Evolutionary conservation across 2,113 vertebrate genomes (phyloP), one percentile per base, ranked within the genome.

Genomic region (Elanoides forficatus): DNA sequence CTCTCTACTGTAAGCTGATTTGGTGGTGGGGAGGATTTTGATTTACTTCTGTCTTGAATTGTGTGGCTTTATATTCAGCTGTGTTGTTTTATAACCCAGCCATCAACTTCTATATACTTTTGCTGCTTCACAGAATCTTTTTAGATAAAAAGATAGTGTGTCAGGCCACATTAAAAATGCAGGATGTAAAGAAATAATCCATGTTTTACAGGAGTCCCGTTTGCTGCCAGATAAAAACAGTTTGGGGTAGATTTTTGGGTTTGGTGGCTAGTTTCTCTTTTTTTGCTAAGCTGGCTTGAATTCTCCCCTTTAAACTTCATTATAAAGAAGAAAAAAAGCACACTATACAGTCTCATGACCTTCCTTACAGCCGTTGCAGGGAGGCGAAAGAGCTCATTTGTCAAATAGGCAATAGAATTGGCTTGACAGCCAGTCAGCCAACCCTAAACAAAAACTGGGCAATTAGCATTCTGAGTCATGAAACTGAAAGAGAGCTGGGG

Each of bases 391-490:
- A 94, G 87, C 89, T 96, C 90, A 79, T 96, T 96, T 91, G 89
- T 95, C 94, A 97, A 92, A 52, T 52, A 60, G 53, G 87, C 80
- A 86, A 71, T 93, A 95, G 89, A 97, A 94, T 92, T 83, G 81
- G 65, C 92, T 72, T 96, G 95, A 96, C 95, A 97, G 89, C 81
- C 56, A 84, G 84, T 91, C 84, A 91, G 79, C n/a, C 70, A 91
- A 63, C 55, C 72, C 76, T 70, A 50, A 93, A 96, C 86, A 95
- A 93, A 94, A 95, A 53, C 81, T 60, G 63, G 58, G 93, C 81
- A 92, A 95, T 97, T 97, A 96, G 85, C 94, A 96, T 95, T 94
- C 94, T 71, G 92, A 93, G 92, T 80, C 76, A 86, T 85, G 85
- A 88, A 89, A 58, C 75, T 90, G 80, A 88, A 88, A 88, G 81